A percentile compares a stretch with the other conserved stretches of the same genome.
These are phyloP conservation scores for Agonum fuliginosum DNA, from an alignment of 2,888 invertebrate genomes.

Conservation along the genomic window DNA sequence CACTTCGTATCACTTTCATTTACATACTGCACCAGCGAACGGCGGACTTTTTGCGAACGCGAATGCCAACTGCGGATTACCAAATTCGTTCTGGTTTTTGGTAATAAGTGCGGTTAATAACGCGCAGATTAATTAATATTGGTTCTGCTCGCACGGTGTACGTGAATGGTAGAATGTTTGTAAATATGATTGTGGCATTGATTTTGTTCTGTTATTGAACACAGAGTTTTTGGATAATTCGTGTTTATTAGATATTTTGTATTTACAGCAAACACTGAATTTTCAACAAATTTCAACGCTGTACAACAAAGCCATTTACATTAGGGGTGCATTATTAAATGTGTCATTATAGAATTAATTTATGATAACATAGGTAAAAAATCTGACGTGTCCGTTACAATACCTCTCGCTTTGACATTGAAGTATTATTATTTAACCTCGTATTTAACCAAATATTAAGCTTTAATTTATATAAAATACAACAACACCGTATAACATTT, in stretches of 20 bases:
- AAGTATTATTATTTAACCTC: no score
- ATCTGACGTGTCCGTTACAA: no score
- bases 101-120: constrained; percentile 41
- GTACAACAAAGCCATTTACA: no score
- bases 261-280: no score
- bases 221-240: background rate
- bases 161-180: background rate
- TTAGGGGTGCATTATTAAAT: no score
- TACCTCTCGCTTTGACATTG: no score
- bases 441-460: no score
- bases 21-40: constrained; percentile 46
- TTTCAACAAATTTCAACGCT: no score
- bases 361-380: no score
- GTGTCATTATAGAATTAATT: no score
- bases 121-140: constrained; percentile 18
- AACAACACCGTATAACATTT: no score
- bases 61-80: constrained; percentile 12
- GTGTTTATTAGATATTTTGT: background rate
- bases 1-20: constrained; percentile 55
- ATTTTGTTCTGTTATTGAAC: background rate
- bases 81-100: constrained; percentile 38
- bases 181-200: background rate
- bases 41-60: constrained; percentile 23
- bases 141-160: background rate
- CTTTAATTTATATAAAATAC: no score